Evolutionary conservation across 1,140 invertebrate genomes (phyloP).

Genomic region (Belonocnema kinseyi): DNA sequence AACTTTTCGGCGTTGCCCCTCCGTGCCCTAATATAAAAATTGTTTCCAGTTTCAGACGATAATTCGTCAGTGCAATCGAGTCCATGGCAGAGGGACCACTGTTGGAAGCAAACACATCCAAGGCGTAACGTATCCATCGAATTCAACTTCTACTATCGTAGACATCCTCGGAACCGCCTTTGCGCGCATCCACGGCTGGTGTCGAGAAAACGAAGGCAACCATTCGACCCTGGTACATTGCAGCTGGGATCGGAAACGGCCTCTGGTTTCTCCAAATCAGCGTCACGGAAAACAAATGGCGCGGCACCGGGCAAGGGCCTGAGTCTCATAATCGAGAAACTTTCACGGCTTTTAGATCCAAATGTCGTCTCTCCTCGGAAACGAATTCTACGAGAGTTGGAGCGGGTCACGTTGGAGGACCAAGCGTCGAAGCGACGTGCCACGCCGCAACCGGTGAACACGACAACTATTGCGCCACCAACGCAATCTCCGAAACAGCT

Average conservation of each 20-base stretch:
- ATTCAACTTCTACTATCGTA: slow-evolving; percentile 84
- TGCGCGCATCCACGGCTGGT: slow-evolving; percentile 73
- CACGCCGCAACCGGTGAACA: slow-evolving; percentile 64
- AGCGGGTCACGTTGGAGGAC: slow-evolving; percentile 84
- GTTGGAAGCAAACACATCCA: slow-evolving; percentile 88
- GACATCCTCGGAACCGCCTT: slow-evolving; percentile 73
- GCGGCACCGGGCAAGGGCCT: slow-evolving; percentile 63
- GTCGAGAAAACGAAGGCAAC: slow-evolving; percentile 79
- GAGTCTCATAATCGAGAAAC: slow-evolving; percentile 72
- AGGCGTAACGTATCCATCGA: slow-evolving; percentile 83
- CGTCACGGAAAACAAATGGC: slow-evolving; percentile 57
- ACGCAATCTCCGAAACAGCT: slow-evolving; percentile 75
- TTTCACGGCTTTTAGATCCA: slow-evolving; percentile 70
- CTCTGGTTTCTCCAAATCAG: slow-evolving; percentile 66
- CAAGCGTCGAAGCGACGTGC: slow-evolving; percentile 72
- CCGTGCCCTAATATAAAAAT: background rate
- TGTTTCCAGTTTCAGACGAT: slow-evolving; percentile 85
- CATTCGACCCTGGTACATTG: slow-evolving; percentile 72
- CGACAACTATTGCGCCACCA: slow-evolving; percentile 56
- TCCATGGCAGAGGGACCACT: slow-evolving; percentile 90
- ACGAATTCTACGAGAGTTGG: slow-evolving; percentile 83
- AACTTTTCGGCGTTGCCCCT: too few species aligned
- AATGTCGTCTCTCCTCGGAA: slow-evolving; percentile 83
- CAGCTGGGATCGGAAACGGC: slow-evolving; percentile 68
- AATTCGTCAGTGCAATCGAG: slow-evolving; percentile 92